Conservation (phyloP, 2,888 invertebrate species). For the Octodonta nipae region DNA sequence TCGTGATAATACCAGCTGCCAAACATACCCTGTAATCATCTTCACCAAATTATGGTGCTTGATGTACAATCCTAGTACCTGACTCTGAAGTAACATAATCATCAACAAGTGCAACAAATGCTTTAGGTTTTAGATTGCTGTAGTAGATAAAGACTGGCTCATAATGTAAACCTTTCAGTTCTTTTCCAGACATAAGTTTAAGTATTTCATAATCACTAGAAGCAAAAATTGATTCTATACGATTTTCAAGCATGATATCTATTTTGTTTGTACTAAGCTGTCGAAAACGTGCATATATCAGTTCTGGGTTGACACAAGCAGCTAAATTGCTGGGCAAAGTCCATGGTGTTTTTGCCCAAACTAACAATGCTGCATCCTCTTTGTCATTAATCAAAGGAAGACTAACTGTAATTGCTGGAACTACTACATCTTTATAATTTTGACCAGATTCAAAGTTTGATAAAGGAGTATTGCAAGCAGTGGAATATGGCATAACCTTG, state of each 20-base stretch:
- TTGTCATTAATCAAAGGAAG: slow-evolving; percentile 64
- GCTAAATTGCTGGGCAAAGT: slow-evolving; percentile 93
- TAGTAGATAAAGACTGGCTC: slow-evolving; percentile 88
- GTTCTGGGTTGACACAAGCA: slow-evolving; percentile 78
- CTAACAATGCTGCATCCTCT: slow-evolving; percentile 54
- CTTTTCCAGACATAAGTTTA: slow-evolving; percentile 66
- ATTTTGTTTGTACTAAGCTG: slow-evolving; percentile 52
- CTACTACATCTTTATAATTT: slow-evolving; percentile 95
- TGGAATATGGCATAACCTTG: slow-evolving; percentile 99
- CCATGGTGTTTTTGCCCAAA: slow-evolving; percentile 99
- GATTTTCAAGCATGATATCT: slow-evolving; percentile 75
- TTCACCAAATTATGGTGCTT: slow-evolving; percentile 98
- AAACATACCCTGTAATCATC: slow-evolving; percentile 85
- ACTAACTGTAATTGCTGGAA: slow-evolving; percentile 85
- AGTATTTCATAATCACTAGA: slow-evolving; percentile 64
- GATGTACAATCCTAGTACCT: slow-evolving; percentile 75
- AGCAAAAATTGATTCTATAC: slow-evolving; percentile 63
- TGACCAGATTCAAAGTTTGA: slow-evolving; percentile 98
- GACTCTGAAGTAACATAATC: slow-evolving; percentile 90
- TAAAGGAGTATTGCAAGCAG: slow-evolving; percentile 89
- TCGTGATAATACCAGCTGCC: slow-evolving; percentile 66
- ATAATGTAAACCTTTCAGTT: slow-evolving; percentile 57
- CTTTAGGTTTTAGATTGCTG: slow-evolving; percentile 41
- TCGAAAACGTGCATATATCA: slow-evolving; percentile 70
- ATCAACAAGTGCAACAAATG: slow-evolving; percentile 75